phyloP scores from a whole-genome alignment of 2,888 invertebrate species.

The Leucophenga montana region DNA sequence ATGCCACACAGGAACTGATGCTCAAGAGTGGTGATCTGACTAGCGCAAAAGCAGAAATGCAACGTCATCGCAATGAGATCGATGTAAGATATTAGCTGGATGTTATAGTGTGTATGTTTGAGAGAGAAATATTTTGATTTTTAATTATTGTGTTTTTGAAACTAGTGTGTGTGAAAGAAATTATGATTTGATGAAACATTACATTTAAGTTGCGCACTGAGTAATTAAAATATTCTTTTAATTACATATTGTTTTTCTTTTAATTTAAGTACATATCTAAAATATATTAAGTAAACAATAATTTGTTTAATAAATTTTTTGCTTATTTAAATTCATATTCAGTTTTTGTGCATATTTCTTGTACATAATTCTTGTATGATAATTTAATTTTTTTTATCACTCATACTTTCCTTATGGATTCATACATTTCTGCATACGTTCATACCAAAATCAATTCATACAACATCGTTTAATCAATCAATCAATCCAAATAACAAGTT shows the following conservation, averaged over 20 bases:
- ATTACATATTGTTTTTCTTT: neutral
- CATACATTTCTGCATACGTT: neutral
- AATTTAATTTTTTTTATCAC: slow-evolving; percentile 23
- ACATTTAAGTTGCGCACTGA: slow-evolving; percentile 26
- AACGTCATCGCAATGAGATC: slow-evolving; percentile 76
- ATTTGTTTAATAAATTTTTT: slow-evolving; percentile 17
- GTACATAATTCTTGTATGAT: neutral
- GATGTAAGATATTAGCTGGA: slow-evolving; percentile 74
- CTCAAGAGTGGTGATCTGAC: slow-evolving; percentile 75
- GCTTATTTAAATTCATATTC: slow-evolving; percentile 10
- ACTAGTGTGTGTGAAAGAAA: slow-evolving; percentile 3
- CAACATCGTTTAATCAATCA: slow-evolving; percentile 29
- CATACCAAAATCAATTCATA: neutral
- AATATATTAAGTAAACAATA: neutral
- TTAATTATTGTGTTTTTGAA: too few relatives aligned
- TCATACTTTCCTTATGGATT: slow-evolving; percentile 15
- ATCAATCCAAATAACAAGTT: slow-evolving; percentile 52
- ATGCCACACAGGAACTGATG: slow-evolving; percentile 75
- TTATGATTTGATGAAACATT: slow-evolving; percentile 13
- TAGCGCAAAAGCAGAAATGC: slow-evolving; percentile 75
- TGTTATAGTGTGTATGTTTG: slow-evolving; percentile 4
- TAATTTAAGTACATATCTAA: neutral
- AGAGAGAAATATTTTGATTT: neutral
- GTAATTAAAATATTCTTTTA: slow-evolving; percentile 6
- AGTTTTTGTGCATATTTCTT: neutral